Conservation (phyloP, 2,888 invertebrate genomes). For the Baccha elongata region DNA sequence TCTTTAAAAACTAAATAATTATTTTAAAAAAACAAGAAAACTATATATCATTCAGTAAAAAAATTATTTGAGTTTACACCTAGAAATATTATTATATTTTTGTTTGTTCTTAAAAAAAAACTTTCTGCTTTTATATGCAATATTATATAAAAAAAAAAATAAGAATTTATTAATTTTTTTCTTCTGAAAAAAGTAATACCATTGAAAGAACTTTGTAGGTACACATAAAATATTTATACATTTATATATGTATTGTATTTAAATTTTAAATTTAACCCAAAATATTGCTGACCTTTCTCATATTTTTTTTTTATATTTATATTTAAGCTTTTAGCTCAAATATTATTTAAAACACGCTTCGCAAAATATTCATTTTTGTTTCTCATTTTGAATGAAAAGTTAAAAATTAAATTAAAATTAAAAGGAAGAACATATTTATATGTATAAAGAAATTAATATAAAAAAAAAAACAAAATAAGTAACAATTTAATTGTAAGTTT, state of each 20-base stretch:
- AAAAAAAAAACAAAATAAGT: slow-evolving; percentile 65
- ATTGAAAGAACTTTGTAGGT: slow-evolving; percentile 63
- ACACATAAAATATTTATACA: slow-evolving; percentile 41
- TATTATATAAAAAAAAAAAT: slow-evolving; percentile 18
- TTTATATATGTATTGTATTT: slow-evolving; percentile 11
- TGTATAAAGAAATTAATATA: slow-evolving; percentile 35
- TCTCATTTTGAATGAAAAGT: slow-evolving; percentile 26
- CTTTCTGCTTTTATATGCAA: slow-evolving; percentile 26
- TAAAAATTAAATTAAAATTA: slow-evolving; percentile 38
- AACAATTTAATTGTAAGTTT: slow-evolving; percentile 78
- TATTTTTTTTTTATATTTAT: slow-evolving; percentile 8
- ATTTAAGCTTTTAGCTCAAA: slow-evolving; percentile 43
- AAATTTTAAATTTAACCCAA: slow-evolving; percentile 42
- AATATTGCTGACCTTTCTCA: slow-evolving; percentile 47
- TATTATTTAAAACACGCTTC: slow-evolving; percentile 59
- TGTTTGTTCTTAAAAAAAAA: slow-evolving; percentile 7
- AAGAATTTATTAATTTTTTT: slow-evolving; percentile 28
- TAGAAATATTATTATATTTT: slow-evolving; percentile 26
- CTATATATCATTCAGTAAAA: slow-evolving; percentile 27
- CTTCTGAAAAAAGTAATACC: slow-evolving; percentile 63
- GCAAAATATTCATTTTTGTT: slow-evolving; percentile 52
- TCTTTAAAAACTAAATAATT: slow-evolving; percentile 41
- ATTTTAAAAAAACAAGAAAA: slow-evolving; percentile 22
- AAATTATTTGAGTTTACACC: slow-evolving; percentile 35
- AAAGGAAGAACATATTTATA: slow-evolving; percentile 38